These are phyloP conservation scores for Catharus fuscescens DNA, from an alignment of 2,113 vertebrate species.

Conservation along the genomic window DNA sequence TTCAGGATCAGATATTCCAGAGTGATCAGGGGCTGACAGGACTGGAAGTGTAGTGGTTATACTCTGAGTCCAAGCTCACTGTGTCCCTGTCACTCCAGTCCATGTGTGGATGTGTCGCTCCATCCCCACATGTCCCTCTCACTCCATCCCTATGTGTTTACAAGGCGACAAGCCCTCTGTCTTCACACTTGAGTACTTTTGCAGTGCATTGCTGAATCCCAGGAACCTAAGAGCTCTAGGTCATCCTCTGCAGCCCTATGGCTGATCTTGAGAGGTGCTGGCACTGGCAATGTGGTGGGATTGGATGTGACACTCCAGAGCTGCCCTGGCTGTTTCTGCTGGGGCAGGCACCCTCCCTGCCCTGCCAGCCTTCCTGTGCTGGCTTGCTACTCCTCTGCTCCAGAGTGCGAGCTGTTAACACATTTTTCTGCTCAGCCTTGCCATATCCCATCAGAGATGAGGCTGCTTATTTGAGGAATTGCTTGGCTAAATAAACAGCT, in stretches of 20 bases:
- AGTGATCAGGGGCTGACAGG: not conserved
- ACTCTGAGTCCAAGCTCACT: not conserved
- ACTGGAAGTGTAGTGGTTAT: not conserved
- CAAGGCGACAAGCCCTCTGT: not conserved
- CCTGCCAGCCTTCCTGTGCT: not conserved
- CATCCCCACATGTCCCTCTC: not conserved
- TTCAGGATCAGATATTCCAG: not conserved
- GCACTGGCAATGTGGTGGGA: not conserved
- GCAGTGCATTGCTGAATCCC: no score
- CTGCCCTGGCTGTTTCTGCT: not conserved
- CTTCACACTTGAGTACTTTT: not conserved
- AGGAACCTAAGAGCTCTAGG: not conserved
- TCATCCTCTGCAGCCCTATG: not conserved
- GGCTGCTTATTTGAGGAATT: constrained; percentile 19
- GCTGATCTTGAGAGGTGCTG: not conserved
- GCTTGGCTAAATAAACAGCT: constrained; percentile 35
- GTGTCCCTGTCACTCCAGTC: not conserved
- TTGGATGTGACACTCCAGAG: not conserved
- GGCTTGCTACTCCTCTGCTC: not conserved
- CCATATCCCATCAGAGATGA: constrained; percentile 22
- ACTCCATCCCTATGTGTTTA: not conserved
- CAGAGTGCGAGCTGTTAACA: not conserved
- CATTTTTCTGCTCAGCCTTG: not conserved
- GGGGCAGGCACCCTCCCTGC: not conserved
- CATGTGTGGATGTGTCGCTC: not conserved